Percentiles rank a stretch among this genome's conserved stretches.
phyloP scores from a whole-genome alignment of 2,888 invertebrate species.

The Kuschelorhynchus macadamiae region DNA sequence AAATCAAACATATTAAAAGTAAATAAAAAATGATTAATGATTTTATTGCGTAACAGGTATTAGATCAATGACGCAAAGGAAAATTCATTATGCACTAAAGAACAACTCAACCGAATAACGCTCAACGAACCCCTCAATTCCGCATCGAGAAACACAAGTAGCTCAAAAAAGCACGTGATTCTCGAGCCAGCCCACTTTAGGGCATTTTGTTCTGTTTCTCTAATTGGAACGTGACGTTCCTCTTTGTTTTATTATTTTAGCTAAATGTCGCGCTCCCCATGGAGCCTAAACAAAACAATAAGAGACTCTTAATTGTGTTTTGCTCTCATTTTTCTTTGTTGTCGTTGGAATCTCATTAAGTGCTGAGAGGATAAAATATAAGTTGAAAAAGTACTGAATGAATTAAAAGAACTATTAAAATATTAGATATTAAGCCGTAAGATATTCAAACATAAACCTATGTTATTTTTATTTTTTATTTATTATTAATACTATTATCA shows the following conservation, averaged over 20 bases:
- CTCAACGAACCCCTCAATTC: constrained; percentile 25
- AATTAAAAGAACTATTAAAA: no score
- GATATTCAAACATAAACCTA: no score
- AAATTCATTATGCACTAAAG: constrained; percentile 8
- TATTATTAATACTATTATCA: no score
- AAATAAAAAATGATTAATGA: no score
- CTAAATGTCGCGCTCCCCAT: constrained; percentile 61
- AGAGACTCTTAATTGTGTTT: constrained; percentile 55
- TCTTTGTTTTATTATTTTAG: constrained; percentile 60
- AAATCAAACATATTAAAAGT: no score
- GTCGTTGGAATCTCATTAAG: constrained; percentile 49
- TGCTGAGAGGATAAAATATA: constrained; percentile 18
- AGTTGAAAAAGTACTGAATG: no score
- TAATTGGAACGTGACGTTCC: constrained; percentile 62
- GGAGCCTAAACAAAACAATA: constrained; percentile 58
- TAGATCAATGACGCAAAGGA: background rate
- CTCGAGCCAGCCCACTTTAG: constrained; percentile 51
- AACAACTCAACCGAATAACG: background rate
- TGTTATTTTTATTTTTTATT: no score
- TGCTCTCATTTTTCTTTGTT: constrained; percentile 50
- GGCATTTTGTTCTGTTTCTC: constrained; percentile 57
- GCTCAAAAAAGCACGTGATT: constrained; percentile 49
- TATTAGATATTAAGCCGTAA: no score
- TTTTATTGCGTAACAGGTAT: constrained; percentile 10
- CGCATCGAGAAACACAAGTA: constrained; percentile 35